Evolutionary conservation across 2,113 vertebrate species (phyloP).

Genomic region (Brachirus orientalis): DNA sequence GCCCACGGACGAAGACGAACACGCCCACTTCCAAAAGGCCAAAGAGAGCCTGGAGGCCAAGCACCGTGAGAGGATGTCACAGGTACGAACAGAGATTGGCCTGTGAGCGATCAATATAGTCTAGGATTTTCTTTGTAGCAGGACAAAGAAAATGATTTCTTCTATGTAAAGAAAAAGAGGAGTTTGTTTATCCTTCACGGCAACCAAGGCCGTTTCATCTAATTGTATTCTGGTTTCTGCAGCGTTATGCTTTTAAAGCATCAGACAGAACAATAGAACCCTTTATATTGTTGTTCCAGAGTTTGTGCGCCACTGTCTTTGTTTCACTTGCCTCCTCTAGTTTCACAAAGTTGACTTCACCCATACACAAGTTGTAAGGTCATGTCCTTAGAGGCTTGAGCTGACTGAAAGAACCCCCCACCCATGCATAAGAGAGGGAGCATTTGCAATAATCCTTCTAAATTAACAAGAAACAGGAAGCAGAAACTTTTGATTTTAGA

Average conservation of each 20-base stretch:
- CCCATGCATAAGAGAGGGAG: too few relatives aligned
- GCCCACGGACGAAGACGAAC: constrained; percentile 96
- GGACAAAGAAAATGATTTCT: too few relatives aligned
- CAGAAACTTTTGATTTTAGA: neutral
- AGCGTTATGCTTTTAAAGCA: too few relatives aligned
- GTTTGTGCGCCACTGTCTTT: neutral
- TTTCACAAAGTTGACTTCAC: constrained; percentile 23
- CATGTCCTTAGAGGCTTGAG: neutral
- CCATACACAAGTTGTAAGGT: constrained; percentile 2
- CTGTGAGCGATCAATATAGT: too few relatives aligned
- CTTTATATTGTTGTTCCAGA: neutral
- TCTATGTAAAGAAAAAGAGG: neutral
- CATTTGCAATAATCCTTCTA: neutral
- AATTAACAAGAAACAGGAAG: neutral
- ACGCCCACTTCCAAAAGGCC: constrained; percentile 96
- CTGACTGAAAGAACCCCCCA: too few relatives aligned
- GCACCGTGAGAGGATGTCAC: constrained; percentile 96
- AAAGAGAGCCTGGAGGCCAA: constrained; percentile 97
- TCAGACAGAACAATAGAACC: neutral
- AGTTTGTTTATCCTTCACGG: constrained; percentile 44
- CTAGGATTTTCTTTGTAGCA: too few relatives aligned
- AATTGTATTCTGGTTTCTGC: too few relatives aligned
- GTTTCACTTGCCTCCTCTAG: neutral
- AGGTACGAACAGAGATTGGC: constrained; percentile 79
- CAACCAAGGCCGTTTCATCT: too few relatives aligned